Evolutionary conservation across 1,140 invertebrate genomes (phyloP), one percentile per base, ranked within the genome.

Genomic region (Teleogryllus occipitalis): DNA sequence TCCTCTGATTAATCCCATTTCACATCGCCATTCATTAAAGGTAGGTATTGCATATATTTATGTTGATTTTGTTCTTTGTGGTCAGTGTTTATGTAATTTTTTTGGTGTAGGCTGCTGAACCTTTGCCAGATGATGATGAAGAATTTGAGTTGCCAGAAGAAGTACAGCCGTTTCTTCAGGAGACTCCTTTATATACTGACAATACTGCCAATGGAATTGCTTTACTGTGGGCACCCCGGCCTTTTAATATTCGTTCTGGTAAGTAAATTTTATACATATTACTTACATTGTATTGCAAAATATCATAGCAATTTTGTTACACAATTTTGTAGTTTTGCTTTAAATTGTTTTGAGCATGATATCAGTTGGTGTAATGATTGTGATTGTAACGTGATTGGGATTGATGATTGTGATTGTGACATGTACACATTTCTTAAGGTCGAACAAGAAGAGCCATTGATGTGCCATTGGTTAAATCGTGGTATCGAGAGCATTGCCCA

Each of bases 141-240:
- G 98, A 99, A 80, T 99, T 98, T 88, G 90, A 95, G 74, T 86
- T 99, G 6, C 94, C 96, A 0, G 95, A 96, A 83, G 92, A 93
- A 82, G 93, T 98, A 4, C 92, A 96, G 83, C 96, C 98, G 27
- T 96, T 99, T 83, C 87, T 99, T 77, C 93, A 95, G 85, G 97
- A 99, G 84, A 96, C 94, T 76, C 97, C 98, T 7, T 88, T 99
- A 12, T 99, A 99, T 84, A 97, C 97, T 0, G 98, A 99, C 85
- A 98, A 99, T 84, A 99, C 98, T 18, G 98, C 98, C 0, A 99
- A 99, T 90, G 98, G 98, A 10, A 99, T 99, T 84, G 93, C 98
- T 12, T 87, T 99, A n/a, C 85, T 99, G 7, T 99, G 98, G 98
- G 98, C 98, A 46, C 98, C 98, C 0, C 89, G 98, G 80, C 98